Percentiles rank a stretch among this genome's conserved stretches.
Evolutionary conservation across 2,888 invertebrate species (phyloP).

Genomic region (Xanthia togata): DNA sequence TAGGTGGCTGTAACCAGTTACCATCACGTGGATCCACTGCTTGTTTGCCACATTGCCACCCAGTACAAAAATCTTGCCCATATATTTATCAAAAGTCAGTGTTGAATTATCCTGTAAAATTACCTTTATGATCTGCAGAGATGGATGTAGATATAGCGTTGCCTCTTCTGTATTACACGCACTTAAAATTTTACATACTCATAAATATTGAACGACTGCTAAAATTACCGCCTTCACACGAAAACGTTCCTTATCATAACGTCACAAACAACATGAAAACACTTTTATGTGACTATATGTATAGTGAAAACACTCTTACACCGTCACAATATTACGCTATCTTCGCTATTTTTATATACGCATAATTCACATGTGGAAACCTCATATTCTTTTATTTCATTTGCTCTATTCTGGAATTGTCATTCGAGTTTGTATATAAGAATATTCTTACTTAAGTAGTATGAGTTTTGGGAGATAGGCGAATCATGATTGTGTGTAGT

Average conservation of each 20-base stretch:
- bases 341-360: conserved; percentile 19
- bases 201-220: conserved; percentile 28
- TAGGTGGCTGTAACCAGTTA: not conserved
- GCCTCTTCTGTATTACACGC: not conserved
- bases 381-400: conserved; percentile 35
- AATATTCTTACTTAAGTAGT: not conserved
- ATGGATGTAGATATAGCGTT: not conserved
- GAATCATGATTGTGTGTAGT: not conserved
- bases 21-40: not conserved
- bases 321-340: not conserved
- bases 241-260: conserved; percentile 18
- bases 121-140: not conserved
- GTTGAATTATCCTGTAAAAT: not conserved
- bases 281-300: conserved; percentile 20
- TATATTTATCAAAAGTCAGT: not conserved
- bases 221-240: not conserved
- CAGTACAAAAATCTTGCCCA: not conserved
- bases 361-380: conserved; percentile 9
- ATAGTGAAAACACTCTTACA: conserved; percentile 2
- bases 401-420: conserved; percentile 15
- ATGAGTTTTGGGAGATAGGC: not conserved
- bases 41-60: not conserved
- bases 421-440: conserved; percentile 6
- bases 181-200: conserved; percentile 30
- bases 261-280: conserved; percentile 37